These are phyloP conservation scores for Propithecus perrieri DNA, from an alignment of 2,797 vertebrate genomes.

Conservation along the genomic window DNA sequence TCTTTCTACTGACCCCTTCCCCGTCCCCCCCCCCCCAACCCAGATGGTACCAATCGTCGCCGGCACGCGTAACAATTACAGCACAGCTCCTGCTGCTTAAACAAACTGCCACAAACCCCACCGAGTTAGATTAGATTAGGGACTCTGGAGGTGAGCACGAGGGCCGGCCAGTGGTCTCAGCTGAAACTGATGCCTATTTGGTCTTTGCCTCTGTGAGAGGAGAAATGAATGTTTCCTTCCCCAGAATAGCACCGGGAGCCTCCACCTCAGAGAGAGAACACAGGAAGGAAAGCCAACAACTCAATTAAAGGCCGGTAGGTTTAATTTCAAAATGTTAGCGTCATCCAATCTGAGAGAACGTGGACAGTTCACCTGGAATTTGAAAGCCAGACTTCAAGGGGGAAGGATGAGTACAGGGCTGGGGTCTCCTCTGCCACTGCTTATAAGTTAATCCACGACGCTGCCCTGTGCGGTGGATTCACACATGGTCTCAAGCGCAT, in stretches of 20 bases:
- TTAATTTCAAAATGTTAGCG: not conserved
- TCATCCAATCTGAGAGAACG: not conserved
- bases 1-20: not conserved
- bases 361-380: not conserved
- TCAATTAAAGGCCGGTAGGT: not conserved
- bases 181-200: slow-evolving; percentile 77
- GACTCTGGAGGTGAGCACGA: slow-evolving; percentile 88
- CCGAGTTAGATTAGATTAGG: slow-evolving; percentile 89
- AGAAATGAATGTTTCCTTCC: slow-evolving; percentile 59
- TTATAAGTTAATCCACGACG: not conserved
- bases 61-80: slow-evolving; percentile 85
- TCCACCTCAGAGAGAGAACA: not conserved
- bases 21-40: slow-evolving; percentile 63
- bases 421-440: too few species aligned
- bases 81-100: slow-evolving; percentile 86
- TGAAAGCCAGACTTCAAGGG: not conserved
- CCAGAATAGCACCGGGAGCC: slow-evolving; percentile 41
- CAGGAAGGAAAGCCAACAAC: not conserved
- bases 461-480: accelerated
- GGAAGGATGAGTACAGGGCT: not conserved
- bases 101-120: slow-evolving; percentile 85
- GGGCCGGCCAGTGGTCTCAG: slow-evolving; percentile 81
- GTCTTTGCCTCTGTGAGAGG: slow-evolving; percentile 67
- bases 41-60: slow-evolving; percentile 85
- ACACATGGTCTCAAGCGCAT: accelerated